Base-by-base conservation (phyloP, 2,797 vertebrate species). In the Cuculus canorus region DNA sequence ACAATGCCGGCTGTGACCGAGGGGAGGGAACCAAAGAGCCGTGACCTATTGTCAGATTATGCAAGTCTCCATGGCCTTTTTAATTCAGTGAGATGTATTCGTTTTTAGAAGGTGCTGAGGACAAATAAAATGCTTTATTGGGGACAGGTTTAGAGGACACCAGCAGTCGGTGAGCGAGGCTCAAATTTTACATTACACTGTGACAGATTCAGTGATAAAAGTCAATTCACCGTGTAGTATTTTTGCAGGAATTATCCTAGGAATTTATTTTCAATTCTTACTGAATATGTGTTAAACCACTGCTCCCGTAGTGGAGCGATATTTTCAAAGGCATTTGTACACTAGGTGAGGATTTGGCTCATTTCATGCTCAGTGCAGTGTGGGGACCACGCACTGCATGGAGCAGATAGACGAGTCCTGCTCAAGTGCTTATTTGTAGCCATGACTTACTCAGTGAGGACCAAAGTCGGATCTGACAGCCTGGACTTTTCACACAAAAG, bases 1-100 rank as follows among this genome's bases (percentile, higher is more conserved):
- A 43, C 4, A 0, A 0, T 16, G 23, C 80, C 16, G 56, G 77
- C 61, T 50, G 77, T 1, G 48, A 7, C 53, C 0, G 8, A 45
- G 77, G 28, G 8, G 53, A 73, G 56, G 63, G 41, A 73, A 25
- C 33, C 24, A 33, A 39, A 27, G 39, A 90, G 69, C 50, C 3
- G 1, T 54, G 90, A 78, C 90, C 91, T 59, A 39, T 78, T 93
- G 95, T 65, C 77, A 63, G 50, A 6, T 64, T 50, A 37, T n/a
- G 48, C 82, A 89, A 61, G 47, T 82, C 85, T 79, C 76, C 24
- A 18, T 27, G 92, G 93, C 37, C 25, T 30, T 86, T 83, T 64
- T 5, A 41, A 33, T 70, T 70, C 72, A 37, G 39, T 48, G 65
- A 80, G 53, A 41, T 75, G 9, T 68, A 81, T 77, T 63, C 21